These are phyloP conservation scores for Dendrophyllia cribrosa DNA, from an alignment of 64 coral and sea anemone species.

Conservation along the genomic window DNA sequence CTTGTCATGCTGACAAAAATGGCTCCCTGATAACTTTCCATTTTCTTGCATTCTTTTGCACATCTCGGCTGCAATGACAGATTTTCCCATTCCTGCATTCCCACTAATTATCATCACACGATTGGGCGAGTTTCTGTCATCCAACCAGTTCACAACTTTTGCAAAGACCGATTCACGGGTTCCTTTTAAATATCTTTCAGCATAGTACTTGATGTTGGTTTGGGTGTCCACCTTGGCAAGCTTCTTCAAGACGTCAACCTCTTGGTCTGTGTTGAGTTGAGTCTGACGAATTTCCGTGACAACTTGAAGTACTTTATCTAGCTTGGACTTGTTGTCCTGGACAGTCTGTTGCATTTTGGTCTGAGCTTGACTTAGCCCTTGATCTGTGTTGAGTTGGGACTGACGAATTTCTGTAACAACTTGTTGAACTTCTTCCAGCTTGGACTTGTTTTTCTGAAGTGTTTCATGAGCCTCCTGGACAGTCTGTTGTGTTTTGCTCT, in stretches of 20 bases:
- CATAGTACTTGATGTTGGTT: not conserved
- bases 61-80: conserved; percentile 47
- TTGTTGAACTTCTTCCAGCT: no score
- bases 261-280: not conserved
- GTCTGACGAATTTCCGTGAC: no score
- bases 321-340: not conserved
- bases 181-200: not conserved
- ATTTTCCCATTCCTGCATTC: conserved; percentile 69
- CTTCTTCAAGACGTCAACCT: not conserved
- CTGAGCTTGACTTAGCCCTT: not conserved
- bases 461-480: no score
- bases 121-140: no score
- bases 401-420: no score
- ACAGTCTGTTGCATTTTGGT: not conserved
- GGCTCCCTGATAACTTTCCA: conserved; percentile 46
- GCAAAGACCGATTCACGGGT: not conserved
- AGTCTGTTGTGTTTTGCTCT: no score
- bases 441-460: no score
- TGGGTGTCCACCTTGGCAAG: not conserved
- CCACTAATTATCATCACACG: conserved; percentile 32
- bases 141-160: not conserved
- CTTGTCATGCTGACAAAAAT: conserved; percentile 73
- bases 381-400: no score
- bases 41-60: conserved; percentile 35
- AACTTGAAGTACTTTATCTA: no score